These are phyloP conservation scores for Chromobotia macracanthus DNA, from an alignment of 2,797 vertebrate species.

Conservation along the genomic window DNA sequence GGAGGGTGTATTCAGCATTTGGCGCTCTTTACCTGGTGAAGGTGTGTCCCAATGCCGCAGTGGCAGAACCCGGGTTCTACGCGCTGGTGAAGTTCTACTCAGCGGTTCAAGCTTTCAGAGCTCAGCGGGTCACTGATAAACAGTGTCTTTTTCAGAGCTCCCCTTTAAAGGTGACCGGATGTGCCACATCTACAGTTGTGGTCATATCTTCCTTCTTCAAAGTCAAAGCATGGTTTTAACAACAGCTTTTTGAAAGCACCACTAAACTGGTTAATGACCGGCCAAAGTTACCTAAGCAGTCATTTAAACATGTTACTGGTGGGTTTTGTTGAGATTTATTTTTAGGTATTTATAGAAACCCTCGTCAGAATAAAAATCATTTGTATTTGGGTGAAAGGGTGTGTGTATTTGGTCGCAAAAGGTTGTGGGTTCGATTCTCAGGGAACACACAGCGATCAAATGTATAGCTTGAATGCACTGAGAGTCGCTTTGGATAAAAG, in stretches of 20 bases:
- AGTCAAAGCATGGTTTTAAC: not conserved
- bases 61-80: conserved; percentile 75
- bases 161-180: conserved; percentile 76
- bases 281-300: no score
- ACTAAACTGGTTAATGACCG: no score
- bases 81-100: conserved; percentile 84
- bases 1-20: conserved; percentile 74
- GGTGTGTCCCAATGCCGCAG: conserved; percentile 71
- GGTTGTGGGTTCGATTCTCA: no score
- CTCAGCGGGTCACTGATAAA: conserved; percentile 72
- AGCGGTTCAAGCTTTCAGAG: conserved; percentile 73
- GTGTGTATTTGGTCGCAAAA: no score
- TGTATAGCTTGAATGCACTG: no score
- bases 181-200: not conserved
- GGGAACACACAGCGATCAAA: no score
- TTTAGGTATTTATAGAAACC: no score
- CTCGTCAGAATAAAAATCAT: no score
- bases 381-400: no score
- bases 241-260: not conserved
- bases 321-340: no score
- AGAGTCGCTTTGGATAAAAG: no score
- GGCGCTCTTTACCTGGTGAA: conserved; percentile 81
- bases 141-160: conserved; percentile 74
- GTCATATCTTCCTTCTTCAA: not conserved
- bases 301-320: no score